Base-by-base conservation (phyloP, 2,888 invertebrate genomes). In the Platycnemis pennipes region DNA sequence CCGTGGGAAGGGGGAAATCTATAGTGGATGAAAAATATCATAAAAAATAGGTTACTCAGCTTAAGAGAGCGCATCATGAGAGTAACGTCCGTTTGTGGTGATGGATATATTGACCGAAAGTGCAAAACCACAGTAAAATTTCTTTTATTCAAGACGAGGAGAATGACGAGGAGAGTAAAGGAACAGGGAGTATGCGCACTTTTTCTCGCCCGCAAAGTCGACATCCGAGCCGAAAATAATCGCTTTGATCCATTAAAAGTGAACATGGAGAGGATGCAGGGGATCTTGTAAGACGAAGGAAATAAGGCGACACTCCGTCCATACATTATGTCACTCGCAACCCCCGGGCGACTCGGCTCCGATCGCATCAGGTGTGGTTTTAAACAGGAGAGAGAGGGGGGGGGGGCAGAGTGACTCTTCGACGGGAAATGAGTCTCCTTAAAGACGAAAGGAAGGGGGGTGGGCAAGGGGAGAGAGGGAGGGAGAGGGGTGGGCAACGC, bases 361-460 rank as follows among this genome's bases (percentile, higher is more conserved):
- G 87, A 87, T 87, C 46, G 87, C 87, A 87, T 87, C 87, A 87
- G 87, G 87, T 87, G 87, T n/a, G 87, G 87, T 87, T 46, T n/a
- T 45, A 87, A 44, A 5, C 13, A 26, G 87, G 22, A 42, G n/a
- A 86, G 86, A 16, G 45, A 87, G 44, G 69, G 69, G 22, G 26
- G 44, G 22, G 13, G 87, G n/a, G 46, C 45, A 22, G 44, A 22
- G 44, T 16, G 86, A 86, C 22, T 19, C 22, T 46, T 26, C 44
- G 87, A 45, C n/a, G 87, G 87, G 77, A 77, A 87, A 87, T 46
- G 87, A 87, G 31, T 77, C 77, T 77, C 37, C 77, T 22, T 26
- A 11, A 46, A 87, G 11, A 26, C 26, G n/a, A 8, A 45, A n/a
- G 26, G 19, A 22, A 22, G 86, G 44, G 11, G 45, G 22, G 46